Evolutionary conservation across 2,888 invertebrate species (phyloP), one percentile per base, ranked within the genome.

Genomic region (Auanema freiburgensis): DNA sequence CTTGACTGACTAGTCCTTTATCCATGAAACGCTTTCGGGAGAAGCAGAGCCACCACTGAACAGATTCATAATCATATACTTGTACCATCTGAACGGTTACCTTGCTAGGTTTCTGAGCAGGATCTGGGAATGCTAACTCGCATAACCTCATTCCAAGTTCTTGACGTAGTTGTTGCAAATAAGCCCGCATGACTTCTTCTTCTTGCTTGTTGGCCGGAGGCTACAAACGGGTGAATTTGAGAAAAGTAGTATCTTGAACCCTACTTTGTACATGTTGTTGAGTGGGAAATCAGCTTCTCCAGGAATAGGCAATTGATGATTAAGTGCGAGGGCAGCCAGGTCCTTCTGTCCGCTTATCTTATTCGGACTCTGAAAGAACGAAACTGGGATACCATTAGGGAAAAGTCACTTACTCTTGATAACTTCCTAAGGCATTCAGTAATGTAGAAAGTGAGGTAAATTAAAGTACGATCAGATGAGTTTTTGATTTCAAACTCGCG

Each of bases 21-120:
- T 98, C 98, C 96, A 98, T 97, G 85, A 98, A 98, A 88, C 94
- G 95, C 89, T 95, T 94, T 84, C 95, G 95, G 33, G 95, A 91
- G 87, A 99, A 98, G 85, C 98, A 98, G 62, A 96, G 87, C 98
- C 98, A 98, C 98, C 98, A 98, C 87, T 87, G 82, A 70, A 84
- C n/a, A n/a, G n/a, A n/a, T n/a, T n/a, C n/a, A n/a, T n/a, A n/a
- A n/a, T n/a, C n/a, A n/a, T n/a, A n/a, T n/a, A n/a, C n/a, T n/a
- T n/a, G n/a, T n/a, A n/a, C 43, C 43, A 12, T 14, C 43, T 14
- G 14, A 43, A 16, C 8, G 62, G 71, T 62, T 73, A 87, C 87
- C 84, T 98, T 98, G 84, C 92, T 93, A 10, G 97, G 95, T 83
- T 93, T 94, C 8, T 93, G 92, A 71, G 91, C 91, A 12, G 89